A percentile compares a stretch with the other conserved stretches of the same genome.
Conservation (phyloP, 2,888 invertebrate genomes). For the Hoplodrina ambigua region DNA sequence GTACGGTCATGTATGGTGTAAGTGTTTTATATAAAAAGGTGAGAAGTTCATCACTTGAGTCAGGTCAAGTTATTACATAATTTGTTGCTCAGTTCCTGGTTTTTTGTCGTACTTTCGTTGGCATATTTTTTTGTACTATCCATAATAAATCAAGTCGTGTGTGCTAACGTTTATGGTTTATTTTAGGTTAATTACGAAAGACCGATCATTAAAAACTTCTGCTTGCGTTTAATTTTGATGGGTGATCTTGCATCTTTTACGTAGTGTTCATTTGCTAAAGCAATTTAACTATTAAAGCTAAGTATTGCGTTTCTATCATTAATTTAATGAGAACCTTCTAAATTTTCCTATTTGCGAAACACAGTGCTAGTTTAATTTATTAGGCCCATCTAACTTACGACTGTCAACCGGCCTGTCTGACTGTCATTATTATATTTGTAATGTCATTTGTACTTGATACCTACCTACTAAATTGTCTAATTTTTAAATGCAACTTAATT, state of each 20-base stretch:
- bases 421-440: too few relatives aligned
- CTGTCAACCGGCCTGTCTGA: too few relatives aligned
- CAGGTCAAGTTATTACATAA: conserved; percentile 23
- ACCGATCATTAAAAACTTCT: background rate
- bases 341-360: too few relatives aligned
- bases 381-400: too few relatives aligned
- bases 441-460: too few relatives aligned
- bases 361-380: too few relatives aligned
- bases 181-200: conserved; percentile 2
- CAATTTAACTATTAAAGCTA: too few relatives aligned
- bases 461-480: too few relatives aligned
- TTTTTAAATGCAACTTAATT: too few relatives aligned
- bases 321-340: too few relatives aligned
- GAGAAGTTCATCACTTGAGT: conserved; percentile 14
- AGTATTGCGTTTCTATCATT: too few relatives aligned
- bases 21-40: conserved; percentile 32
- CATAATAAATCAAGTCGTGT: conserved; percentile 15
- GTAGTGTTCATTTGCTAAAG: too few relatives aligned
- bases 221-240: background rate
- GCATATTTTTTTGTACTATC: conserved; percentile 11
- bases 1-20: conserved; percentile 1
- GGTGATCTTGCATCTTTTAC: background rate
- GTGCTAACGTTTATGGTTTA: background rate
- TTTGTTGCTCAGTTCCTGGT: conserved; percentile 16
- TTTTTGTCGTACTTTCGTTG: conserved; percentile 31